Percentiles rank a stretch among this genome's conserved stretches.
These are phyloP conservation scores for Diloba caeruleocephala DNA, from an alignment of 2,888 invertebrate genomes.

Conservation along the genomic window DNA sequence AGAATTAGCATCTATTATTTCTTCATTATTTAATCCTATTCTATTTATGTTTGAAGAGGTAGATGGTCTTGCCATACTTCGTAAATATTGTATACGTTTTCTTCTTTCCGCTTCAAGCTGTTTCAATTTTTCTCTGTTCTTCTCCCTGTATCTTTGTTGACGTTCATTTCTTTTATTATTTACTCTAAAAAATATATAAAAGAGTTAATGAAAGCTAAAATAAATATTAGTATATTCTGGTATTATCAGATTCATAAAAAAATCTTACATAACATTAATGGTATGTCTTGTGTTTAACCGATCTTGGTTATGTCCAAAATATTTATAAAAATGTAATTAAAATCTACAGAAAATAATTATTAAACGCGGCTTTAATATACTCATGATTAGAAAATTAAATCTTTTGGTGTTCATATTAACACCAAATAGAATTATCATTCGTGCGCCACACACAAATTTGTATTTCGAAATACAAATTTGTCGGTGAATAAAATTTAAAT, in stretches of 20 bases:
- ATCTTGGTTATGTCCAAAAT: constrained; percentile 22
- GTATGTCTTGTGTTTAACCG: constrained; percentile 37
- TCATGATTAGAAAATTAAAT: constrained; percentile 9
- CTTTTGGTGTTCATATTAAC: too few relatives aligned
- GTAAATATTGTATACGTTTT: constrained; percentile 42
- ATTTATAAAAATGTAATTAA: too few relatives aligned
- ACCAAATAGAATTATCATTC: too few relatives aligned
- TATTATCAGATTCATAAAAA: constrained; percentile 25
- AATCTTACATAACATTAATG: constrained; percentile 37
- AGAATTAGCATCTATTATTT: constrained; percentile 10
- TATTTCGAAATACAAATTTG: too few relatives aligned
- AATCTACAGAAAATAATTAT: too few relatives aligned
- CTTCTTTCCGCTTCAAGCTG: constrained; percentile 53
- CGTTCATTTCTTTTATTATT: constrained; percentile 37
- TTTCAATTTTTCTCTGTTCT: constrained; percentile 53
- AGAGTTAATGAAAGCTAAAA: constrained; percentile 30
- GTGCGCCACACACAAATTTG: too few relatives aligned
- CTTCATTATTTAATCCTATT: constrained; percentile 44
- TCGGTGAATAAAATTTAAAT: too few relatives aligned
- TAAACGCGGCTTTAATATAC: too few relatives aligned
- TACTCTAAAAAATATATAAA: constrained; percentile 23
- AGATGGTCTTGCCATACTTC: constrained; percentile 44
- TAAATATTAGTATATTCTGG: constrained; percentile 36
- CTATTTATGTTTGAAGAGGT: constrained; percentile 44
- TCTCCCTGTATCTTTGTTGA: constrained; percentile 53